phyloP scores from a whole-genome alignment of 2,797 vertebrate species.

The Sebastes kiyomatsui region DNA sequence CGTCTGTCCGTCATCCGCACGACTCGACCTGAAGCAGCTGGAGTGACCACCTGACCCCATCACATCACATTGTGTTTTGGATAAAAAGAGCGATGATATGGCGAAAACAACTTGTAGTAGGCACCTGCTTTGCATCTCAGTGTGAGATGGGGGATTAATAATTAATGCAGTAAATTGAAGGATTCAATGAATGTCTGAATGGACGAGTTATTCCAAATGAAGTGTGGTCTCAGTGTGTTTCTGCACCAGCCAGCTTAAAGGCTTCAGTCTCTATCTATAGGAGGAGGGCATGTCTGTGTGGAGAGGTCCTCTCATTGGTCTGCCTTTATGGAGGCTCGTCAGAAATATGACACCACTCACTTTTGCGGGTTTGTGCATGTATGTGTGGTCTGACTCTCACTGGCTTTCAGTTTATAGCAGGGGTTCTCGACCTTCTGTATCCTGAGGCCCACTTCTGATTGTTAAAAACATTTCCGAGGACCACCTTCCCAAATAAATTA shows the following conservation, averaged over 20 bases:
- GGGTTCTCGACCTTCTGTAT: rapidly evolving
- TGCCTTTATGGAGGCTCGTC: conserved; percentile 2
- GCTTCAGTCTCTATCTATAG: not conserved
- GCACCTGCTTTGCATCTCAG: conserved; percentile 56
- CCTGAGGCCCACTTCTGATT: no score
- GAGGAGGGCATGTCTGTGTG: not conserved
- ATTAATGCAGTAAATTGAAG: not conserved
- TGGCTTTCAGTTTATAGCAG: not conserved
- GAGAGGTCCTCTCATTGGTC: conserved; percentile 37
- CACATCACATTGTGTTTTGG: conserved; percentile 7
- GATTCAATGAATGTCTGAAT: not conserved
- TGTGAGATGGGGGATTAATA: not conserved
- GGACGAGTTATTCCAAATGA: not conserved
- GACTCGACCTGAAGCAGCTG: conserved; percentile 40
- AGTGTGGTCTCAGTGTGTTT: not conserved
- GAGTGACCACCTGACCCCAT: conserved; percentile 12
- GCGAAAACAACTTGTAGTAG: conserved; percentile 14
- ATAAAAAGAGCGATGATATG: conserved; percentile 19
- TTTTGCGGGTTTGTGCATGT: not conserved
- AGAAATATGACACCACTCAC: conserved; percentile 34
- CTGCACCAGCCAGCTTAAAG: not conserved
- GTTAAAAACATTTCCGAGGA: no score
- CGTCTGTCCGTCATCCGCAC: conserved; percentile 15
- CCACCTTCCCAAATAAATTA: no score
- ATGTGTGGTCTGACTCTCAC: not conserved